These are phyloP conservation scores for Oscheius sp. DNA, from an alignment of 2,888 invertebrate species.

Conservation along the genomic window DNA sequence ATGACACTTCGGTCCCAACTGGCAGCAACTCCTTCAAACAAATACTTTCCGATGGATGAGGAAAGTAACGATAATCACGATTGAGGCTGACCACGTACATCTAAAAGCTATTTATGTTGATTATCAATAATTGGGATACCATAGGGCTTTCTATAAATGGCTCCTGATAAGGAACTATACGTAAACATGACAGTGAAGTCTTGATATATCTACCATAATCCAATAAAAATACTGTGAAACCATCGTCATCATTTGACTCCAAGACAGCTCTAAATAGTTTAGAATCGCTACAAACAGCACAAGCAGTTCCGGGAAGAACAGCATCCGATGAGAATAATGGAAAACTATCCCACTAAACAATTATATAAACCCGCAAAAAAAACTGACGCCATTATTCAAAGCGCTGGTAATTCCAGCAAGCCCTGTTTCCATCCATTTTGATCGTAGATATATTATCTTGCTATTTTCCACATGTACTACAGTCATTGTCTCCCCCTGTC, in stretches of 20 bases:
- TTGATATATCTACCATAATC: constrained; percentile 16
- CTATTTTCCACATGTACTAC: constrained; percentile 24
- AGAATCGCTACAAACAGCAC: neutral
- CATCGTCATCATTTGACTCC: neutral
- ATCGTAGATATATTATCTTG: constrained; percentile 18
- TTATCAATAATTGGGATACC: neutral
- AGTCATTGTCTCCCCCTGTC: neutral
- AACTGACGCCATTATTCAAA: neutral
- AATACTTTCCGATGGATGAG: constrained; percentile 21
- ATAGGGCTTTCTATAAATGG: neutral
- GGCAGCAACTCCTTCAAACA: constrained; percentile 1
- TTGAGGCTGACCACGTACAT: constrained; percentile 21
- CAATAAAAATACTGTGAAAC: neutral
- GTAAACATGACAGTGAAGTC: neutral
- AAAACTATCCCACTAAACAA: constrained; percentile 23
- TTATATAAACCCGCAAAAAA: neutral
- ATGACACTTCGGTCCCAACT: neutral
- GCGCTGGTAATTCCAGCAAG: neutral
- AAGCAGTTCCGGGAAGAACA: constrained; percentile 10
- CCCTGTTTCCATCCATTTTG: constrained; percentile 12
- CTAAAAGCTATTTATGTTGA: neutral
- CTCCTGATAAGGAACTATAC: constrained; percentile 1
- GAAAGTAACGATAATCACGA: constrained; percentile 11
- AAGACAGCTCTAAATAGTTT: neutral
- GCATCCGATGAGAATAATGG: neutral